Percentiles rank a stretch among this genome's conserved stretches.
phyloP scores from a whole-genome alignment of 1,140 invertebrate species.

The Procambarus virginalis region DNA sequence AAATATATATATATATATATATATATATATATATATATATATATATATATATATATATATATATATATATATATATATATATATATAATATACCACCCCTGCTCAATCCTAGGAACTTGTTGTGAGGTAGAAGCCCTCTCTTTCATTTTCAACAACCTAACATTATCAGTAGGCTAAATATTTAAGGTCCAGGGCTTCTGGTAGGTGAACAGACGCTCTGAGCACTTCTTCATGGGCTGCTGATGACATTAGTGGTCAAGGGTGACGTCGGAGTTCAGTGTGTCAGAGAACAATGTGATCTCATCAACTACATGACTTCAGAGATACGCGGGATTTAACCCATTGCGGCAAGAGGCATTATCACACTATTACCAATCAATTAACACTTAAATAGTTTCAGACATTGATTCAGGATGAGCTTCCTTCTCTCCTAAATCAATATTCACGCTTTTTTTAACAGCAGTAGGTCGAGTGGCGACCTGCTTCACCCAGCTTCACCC shows the following conservation, averaged over 20 bases:
- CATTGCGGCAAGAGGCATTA: background rate
- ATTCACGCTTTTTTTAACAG: too few species aligned
- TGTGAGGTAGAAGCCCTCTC: slow-evolving; percentile 66
- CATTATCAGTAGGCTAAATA: slow-evolving; percentile 14
- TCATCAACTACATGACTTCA: background rate
- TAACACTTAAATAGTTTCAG: too few species aligned
- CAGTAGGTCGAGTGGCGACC: too few species aligned
- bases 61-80: slow-evolving; percentile 22
- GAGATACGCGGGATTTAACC: background rate
- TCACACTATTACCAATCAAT: too few species aligned
- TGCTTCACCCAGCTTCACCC: too few species aligned
- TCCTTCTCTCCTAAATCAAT: too few species aligned
- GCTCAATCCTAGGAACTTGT: slow-evolving; percentile 68
- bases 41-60: slow-evolving; percentile 26
- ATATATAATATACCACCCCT: slow-evolving; percentile 11
- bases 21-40: slow-evolving; percentile 53
- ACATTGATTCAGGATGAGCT: too few species aligned
- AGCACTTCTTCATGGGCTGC: background rate
- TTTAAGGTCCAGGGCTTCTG: slow-evolving; percentile 38
- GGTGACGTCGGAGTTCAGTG: too few species aligned
- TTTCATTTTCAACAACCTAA: slow-evolving; percentile 36
- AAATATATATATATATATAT: slow-evolving; percentile 56
- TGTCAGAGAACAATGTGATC: background rate
- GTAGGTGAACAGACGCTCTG: slow-evolving; percentile 25
- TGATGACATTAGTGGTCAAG: background rate